These are phyloP conservation scores for Halocynthia aurantium DNA, from an alignment of 23 tunicate genomes.

Conservation along the genomic window DNA sequence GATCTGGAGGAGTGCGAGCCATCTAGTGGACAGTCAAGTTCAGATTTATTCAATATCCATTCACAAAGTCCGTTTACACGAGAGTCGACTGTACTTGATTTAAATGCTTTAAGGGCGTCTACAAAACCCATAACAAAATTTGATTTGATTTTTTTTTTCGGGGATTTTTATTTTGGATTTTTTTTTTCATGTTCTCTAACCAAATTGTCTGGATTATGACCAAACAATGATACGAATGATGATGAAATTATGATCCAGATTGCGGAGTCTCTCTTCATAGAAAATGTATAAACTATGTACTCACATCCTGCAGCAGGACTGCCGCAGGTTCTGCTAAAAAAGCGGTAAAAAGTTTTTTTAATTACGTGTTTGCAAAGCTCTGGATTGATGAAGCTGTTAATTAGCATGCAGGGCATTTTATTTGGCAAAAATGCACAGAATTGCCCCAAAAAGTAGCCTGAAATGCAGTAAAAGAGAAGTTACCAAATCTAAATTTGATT, in stretches of 20 bases:
- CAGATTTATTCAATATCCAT: no score
- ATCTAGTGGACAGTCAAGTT: no score
- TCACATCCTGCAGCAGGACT: slow-evolving; percentile 54
- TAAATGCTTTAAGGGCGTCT: not conserved
- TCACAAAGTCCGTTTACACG: no score
- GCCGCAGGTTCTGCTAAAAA: slow-evolving; percentile 54
- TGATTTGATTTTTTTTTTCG: not conserved
- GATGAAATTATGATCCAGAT: slow-evolving; percentile 27
- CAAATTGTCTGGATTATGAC: not conserved
- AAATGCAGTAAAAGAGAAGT: no score
- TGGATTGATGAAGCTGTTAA: not conserved
- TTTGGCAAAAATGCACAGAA: no score
- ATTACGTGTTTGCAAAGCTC: not conserved
- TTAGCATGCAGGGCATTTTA: not conserved
- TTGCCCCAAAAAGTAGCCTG: no score
- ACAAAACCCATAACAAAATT: not conserved
- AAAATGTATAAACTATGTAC: slow-evolving; percentile 40
- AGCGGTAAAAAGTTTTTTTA: slow-evolving; percentile 32
- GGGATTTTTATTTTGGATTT: slow-evolving; percentile 3
- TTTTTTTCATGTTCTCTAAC: slow-evolving; percentile 15
- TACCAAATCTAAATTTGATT: no score
- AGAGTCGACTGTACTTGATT: not conserved
- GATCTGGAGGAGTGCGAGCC: no score
- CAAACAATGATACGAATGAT: slow-evolving; percentile 4
- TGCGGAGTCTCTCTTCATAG: slow-evolving; percentile 79